Evolutionary conservation across 1,140 invertebrate species (phyloP), one percentile per base, ranked within the genome.

Genomic region (Drosophila orena): DNA sequence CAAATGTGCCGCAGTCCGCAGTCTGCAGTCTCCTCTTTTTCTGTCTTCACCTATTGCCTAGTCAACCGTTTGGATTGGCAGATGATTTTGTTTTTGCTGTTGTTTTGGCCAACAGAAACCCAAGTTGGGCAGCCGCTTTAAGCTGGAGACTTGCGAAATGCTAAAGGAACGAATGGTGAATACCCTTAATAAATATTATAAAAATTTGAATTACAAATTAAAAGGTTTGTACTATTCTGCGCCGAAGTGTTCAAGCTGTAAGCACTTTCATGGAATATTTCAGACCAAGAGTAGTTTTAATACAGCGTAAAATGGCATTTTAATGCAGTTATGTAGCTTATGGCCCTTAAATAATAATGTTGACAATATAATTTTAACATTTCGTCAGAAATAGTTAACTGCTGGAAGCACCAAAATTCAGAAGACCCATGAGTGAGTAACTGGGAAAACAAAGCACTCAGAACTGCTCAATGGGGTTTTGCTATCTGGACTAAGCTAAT

Each of bases 1-100:
- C 83, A 88, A 88, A 88, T 88, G 83, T 56, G 66, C 49, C 65
- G 75, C 80, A 75, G 80, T 79, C 79, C n/a, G 66, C 80, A 75
- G 80, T 79, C 80, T 11, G 65, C 20, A 52, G 57, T 37, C 37
- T 34, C 17, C 38, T 10, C 38, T 37, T 30, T 20, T 50, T 12
- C 59, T 24, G 40, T 40, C 34, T 52, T 38, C 58, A 52, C 20
- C 47, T 37, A 40, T 24, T 75, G 60, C 30, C 62, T 60, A 70
- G 10, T 57, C 66, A 70, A 57, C 52, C 47, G 52, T 38, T 74
- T 35, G 40, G 47, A 55, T 40, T 75, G 53, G 53, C 71, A 75
- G 60, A 58, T 66, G 71, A 75, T 66, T 66, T 71, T 75, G 71
- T 66, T 65, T 75, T 75, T 30, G 47, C 47, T 54, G 54, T 71